Base-by-base conservation (phyloP, 2,888 invertebrate species). In the Rapana venosa region DNA sequence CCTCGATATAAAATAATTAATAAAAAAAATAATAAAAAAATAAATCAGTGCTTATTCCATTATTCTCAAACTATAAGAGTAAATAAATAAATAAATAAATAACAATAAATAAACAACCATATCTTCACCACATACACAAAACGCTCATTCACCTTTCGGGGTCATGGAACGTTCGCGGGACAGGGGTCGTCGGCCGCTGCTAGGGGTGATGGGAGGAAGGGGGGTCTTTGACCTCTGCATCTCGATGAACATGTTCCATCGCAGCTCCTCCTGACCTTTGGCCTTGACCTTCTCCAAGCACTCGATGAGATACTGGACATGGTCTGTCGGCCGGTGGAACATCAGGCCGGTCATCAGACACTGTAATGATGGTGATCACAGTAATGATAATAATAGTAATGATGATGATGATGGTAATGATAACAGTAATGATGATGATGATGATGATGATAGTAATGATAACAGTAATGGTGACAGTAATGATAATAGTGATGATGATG, bases 261-360 rank as follows among this genome's bases (percentile, higher is more conserved):
- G 93, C 66, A 96, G 92, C 70, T 93, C 93, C 11, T 94, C 94
- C 35, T 94, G 92, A 20, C 95, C 95, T 91, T 94, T 94, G 11
- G 93, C 93, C 91, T 95, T 94, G 47, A 95, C 94, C 90, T 95
- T 95, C 70, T 94, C 92, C 81, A 96, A 93, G 90, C 96, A 95
- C 11, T 95, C 95, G 56, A 95, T 95, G 36, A 96, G 94, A 91
- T 95, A 96, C 83, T 93, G 90, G 84, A 96, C 94, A 91, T 96
- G 96, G 91, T 97, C 96, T 22, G 94, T 94, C n/a, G 97, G 97
- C 84, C 96, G 94, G 91, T 96, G 96, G 94, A 96, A 96, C 95
- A 97, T 96, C 90, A 97, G 92, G 6, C 96, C 97, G 66, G 97
- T 97, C 96, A 97, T 97, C 79, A 97, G 93, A 91, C 96, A 96